These are phyloP conservation scores for Synaphobranchus kaupii DNA, from an alignment of 2,797 vertebrate species.

Conservation along the genomic window DNA sequence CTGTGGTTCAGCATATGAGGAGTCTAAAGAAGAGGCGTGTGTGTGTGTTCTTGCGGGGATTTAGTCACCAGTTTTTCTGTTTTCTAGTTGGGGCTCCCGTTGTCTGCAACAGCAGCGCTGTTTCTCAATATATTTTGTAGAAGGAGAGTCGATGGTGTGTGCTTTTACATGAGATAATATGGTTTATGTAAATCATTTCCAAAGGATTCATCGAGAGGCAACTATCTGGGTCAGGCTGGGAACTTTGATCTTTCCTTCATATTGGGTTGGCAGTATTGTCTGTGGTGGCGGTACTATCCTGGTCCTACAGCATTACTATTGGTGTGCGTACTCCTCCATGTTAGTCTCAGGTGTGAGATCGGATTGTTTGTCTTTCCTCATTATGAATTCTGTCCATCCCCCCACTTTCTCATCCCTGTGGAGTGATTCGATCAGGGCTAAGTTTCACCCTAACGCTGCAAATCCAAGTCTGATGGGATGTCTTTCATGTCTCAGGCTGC, in stretches of 20 bases:
- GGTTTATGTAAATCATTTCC: background rate
- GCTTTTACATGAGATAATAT: background rate
- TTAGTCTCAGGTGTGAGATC: background rate
- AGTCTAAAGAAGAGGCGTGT: background rate
- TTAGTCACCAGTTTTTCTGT: background rate
- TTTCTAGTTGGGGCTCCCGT: background rate
- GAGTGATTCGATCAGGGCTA: background rate
- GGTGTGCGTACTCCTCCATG: background rate
- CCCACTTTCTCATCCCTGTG: background rate
- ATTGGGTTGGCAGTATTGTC: background rate
- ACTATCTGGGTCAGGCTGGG: background rate
- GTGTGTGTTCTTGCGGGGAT: background rate
- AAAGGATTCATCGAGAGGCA: background rate
- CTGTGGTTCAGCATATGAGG: background rate
- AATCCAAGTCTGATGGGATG: background rate
- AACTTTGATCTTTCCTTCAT: background rate
- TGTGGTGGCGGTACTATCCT: background rate
- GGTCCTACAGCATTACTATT: background rate
- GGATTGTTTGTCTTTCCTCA: background rate
- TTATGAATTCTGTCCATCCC: background rate
- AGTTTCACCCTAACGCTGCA: background rate
- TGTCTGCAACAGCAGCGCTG: background rate
- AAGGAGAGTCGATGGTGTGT: background rate
- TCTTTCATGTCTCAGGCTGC: conserved; percentile 5
- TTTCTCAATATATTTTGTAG: background rate